Base-by-base conservation (phyloP, 2,888 invertebrate species). In the Neoascia interrupta region DNA sequence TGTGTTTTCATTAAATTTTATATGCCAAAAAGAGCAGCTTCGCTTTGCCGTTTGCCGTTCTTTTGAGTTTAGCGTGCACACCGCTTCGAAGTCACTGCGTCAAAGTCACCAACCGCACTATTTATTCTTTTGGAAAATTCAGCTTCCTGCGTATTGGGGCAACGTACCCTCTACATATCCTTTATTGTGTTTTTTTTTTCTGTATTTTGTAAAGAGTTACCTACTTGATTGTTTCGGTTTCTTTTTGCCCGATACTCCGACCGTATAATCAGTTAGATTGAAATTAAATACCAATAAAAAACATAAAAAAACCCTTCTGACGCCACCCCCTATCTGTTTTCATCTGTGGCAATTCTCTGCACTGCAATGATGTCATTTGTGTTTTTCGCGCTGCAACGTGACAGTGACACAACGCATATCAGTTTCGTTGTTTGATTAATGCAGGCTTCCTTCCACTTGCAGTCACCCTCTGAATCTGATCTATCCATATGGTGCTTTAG, bases 1-100 rank as follows among this genome's bases (percentile, higher is more conserved):
- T 66, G 34, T 53, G 34, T 54, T 51, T 53, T 64, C 64, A 64
- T 66, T 66, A 54, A 66, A n/a, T n/a, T 54, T 66, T 54, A 8
- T 45, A 54, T 45, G 54, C 37, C 3, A 66, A 37, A 54, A 54
- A 54, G 26, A 31, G 23, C 37, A 28, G 16, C 36, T 66, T 45
- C 19, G 4, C 54, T 66, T 66, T 54, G 45, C 11, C 54, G 26
- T n/a, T n/a, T n/a, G n/a, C n/a, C n/a, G 11, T 36, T 43, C 34
- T 19, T 66, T 54, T 51, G 43, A 41, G 28, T 63, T 51, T 51
- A 13, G 63, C 41, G 6, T 4, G 13, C 11, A 19, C 28, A 4
- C 16, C 19, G 39, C 28, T 36, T 41, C 19, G 36, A 56, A 56
- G 56, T 56, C 19, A 41, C 31, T 41, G 15, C 15, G 15, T 37